phyloP scores from a whole-genome alignment of 2,888 invertebrate species.

The Cataglyphis cursor region DNA sequence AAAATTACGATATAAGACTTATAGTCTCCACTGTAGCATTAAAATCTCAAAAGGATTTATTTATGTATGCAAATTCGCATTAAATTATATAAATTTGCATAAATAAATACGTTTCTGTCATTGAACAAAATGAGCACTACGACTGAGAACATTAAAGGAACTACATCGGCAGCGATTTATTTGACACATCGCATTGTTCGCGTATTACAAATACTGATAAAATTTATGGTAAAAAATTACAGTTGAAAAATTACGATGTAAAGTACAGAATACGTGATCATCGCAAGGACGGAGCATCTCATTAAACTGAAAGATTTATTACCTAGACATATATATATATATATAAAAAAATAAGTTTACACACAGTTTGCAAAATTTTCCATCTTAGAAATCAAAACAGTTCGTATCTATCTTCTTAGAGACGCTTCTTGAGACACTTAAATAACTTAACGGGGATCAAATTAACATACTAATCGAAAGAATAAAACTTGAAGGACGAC shows the following conservation, averaged over 20 bases:
- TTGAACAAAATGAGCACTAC: neutral
- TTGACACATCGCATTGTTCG: neutral
- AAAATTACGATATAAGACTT: neutral
- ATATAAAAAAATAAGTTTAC: neutral
- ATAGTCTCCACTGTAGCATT: neutral
- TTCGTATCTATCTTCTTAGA: conserved; percentile 29
- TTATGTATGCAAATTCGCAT: neutral
- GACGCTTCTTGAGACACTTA: conserved; percentile 41
- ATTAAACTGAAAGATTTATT: neutral
- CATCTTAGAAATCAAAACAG: neutral
- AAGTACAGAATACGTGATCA: neutral
- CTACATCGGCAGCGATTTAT: neutral
- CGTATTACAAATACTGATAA: neutral
- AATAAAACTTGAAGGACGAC: conserved; percentile 41
- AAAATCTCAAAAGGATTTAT: conserved; percentile 17
- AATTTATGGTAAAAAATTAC: neutral
- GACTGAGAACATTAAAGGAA: neutral
- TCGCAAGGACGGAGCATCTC: too few relatives aligned
- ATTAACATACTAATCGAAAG: conserved; percentile 72
- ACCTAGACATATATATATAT: neutral
- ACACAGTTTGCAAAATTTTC: neutral
- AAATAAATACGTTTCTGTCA: neutral
- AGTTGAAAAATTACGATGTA: neutral
- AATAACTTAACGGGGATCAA: conserved; percentile 56
- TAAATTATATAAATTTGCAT: conserved; percentile 7